Base-by-base conservation (phyloP, 1,140 invertebrate species). In the Scaptomyza montana region DNA sequence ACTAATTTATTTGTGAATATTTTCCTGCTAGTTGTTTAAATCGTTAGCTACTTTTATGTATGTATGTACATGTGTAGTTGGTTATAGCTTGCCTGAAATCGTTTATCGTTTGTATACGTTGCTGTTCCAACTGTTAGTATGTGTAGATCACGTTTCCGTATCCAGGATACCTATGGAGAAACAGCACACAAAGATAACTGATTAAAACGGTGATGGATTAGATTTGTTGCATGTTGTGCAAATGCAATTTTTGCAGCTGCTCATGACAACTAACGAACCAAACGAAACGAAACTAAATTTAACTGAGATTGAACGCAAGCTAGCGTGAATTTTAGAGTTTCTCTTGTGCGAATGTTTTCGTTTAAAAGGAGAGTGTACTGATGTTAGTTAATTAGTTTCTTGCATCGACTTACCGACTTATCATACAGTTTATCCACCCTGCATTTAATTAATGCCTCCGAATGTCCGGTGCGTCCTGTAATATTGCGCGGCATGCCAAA, bases 401-500 rank as follows among this genome's bases (percentile, higher is more conserved):
- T 45, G 50, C 33, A 28, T 8, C n/a, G 16, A 75, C 79, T 78
- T 50, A 97, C 96, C 93, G 95, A 95, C 93, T 97, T 97, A 92
- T 97, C 96, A 55, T 96, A 95, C 10, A 97, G 93, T 78, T 96
- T 95, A 92, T 96, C 94, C 77, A 97, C 96, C 80, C 96, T 94
- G 92, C 96, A 97, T 92, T 97, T 96, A 80, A 97, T 93, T 92
- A 96, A 96, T 41, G 96, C 96, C 50, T 96, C 96, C 63, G 95
- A 96, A 92, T 97, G 96, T 21, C 96, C 96, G 55, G 96, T 95
- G 69, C 96, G 95, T 16, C 96, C 96, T 43, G 96, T 96, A 69
- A 97, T 95, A 92, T 97, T 97, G 47, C 95, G 93, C 46, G 95
- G 94, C 72, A 97, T 95, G 87, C 95, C 95, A 92, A 95, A 95